Evolutionary conservation across 2,888 invertebrate species (phyloP), one percentile per base, ranked within the genome.

Genomic region (Hemaris fuciformis): DNA sequence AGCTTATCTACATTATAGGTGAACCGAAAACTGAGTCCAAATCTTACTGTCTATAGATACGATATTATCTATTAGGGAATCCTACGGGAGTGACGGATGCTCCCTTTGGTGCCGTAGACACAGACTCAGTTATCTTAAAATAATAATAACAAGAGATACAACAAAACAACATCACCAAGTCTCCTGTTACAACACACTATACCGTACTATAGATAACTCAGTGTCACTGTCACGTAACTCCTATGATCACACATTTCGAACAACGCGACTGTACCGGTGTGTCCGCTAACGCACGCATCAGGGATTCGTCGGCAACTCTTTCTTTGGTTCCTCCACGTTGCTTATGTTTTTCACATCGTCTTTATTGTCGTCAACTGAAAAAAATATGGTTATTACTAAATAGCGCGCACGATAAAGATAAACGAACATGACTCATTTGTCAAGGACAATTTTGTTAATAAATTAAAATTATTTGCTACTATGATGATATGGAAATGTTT

Each of bases 271-370:
- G n/a, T 42, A 53, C 46, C 38, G 48, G 25, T 23, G 48, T 10
- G 53, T 6, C 18, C 41, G 25, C 27, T 60, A 60, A 41, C 60
- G 43, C 72, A 69, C 75, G 75, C 76, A 91, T 95, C 95, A 96
- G 88, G 95, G 95, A 88, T 95, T 95, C 68, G 94, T 89, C 59
- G 94, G 89, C 60, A 94, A 83, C 46, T 95, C 95, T 81, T 95
- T 95, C 88, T 95, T 95, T 74, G 93, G 87, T 77, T 95, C 95
- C 71, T 95, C 95, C 72, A 90, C 89, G 74, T 89, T 93, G 73
- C 83, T 81, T 75, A 88, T 70, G 62, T 93, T 93, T 71, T 94
- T 94, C 57, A 91, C 82, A 57, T 95, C 95, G 63, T 95, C 94
- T 80, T 95, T 94, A 62, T 93, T 88, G 75, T 94, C 94, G 75